Percentiles rank a stretch among this genome's conserved stretches.
These are phyloP conservation scores for Clarias batrachus DNA, from an alignment of 2,113 vertebrate genomes.

Conservation along the genomic window DNA sequence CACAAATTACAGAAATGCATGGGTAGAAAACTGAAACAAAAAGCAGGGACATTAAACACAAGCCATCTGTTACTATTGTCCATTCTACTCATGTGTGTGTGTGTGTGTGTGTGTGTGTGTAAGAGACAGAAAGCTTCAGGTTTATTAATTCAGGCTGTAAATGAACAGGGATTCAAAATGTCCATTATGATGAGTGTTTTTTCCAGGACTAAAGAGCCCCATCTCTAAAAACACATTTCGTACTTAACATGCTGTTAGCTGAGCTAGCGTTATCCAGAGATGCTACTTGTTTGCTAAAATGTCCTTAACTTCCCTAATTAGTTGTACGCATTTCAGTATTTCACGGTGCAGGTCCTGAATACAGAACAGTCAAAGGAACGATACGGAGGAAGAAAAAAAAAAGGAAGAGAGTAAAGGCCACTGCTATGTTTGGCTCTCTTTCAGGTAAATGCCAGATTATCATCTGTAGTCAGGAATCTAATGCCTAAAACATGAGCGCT, in stretches of 20 bases:
- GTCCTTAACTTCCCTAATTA: background rate
- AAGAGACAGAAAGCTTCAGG: background rate
- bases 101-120: too few relatives aligned
- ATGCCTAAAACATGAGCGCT: background rate
- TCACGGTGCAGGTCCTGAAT: slow-evolving; percentile 32
- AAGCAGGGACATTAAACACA: background rate
- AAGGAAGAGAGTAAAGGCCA: background rate
- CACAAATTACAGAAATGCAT: background rate
- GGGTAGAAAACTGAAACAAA: background rate
- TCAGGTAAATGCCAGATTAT: background rate
- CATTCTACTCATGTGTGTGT: background rate
- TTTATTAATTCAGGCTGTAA: background rate
- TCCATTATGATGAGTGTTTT: background rate
- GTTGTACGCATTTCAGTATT: background rate
- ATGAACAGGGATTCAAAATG: background rate
- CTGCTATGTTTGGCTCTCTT: background rate
- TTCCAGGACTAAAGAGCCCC: background rate
- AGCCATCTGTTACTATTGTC: slow-evolving; percentile 1
- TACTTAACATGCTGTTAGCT: background rate
- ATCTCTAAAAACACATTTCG: background rate
- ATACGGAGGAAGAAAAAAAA: background rate
- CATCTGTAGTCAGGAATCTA: background rate
- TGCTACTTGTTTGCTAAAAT: background rate
- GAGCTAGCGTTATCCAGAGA: slow-evolving; percentile 8
- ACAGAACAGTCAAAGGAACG: background rate